phyloP scores from a whole-genome alignment of 2,888 invertebrate genomes.

The Microchrysa polita region DNA sequence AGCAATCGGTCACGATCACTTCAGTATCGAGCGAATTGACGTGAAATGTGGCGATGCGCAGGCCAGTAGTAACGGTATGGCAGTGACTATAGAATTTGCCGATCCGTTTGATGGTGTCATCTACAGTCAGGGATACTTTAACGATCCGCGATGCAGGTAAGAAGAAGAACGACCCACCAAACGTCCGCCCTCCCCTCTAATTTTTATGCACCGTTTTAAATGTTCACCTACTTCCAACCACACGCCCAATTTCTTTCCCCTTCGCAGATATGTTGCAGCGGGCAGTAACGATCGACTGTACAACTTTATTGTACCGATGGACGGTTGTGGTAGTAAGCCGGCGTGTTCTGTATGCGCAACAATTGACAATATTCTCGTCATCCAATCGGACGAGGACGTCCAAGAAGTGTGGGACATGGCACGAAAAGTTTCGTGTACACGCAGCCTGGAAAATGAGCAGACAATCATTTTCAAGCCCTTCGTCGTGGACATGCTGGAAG shows the following conservation, averaged over 20 bases:
- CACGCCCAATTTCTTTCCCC: not conserved
- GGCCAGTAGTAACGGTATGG: conserved; percentile 69
- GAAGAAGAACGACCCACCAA: too few species aligned
- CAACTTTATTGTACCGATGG: conserved; percentile 72
- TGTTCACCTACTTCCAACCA: not conserved
- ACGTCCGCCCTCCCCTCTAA: not conserved
- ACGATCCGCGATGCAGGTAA: conserved; percentile 75
- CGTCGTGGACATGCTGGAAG: conserved; percentile 76
- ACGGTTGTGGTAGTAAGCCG: conserved; percentile 72
- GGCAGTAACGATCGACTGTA: conserved; percentile 69
- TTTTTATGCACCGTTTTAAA: too few species aligned
- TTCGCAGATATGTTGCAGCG: conserved; percentile 69
- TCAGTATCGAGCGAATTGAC: conserved; percentile 70
- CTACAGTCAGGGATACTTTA: conserved; percentile 75
- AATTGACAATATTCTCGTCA: conserved; percentile 73
- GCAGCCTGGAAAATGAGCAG: conserved; percentile 61
- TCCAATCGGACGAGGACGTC: conserved; percentile 74
- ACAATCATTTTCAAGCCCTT: conserved; percentile 67
- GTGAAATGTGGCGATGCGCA: conserved; percentile 67
- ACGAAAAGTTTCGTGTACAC: conserved; percentile 68
- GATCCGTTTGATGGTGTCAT: conserved; percentile 74
- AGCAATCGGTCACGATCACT: conserved; percentile 56
- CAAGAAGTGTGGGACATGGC: conserved; percentile 75
- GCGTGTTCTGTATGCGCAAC: conserved; percentile 71
- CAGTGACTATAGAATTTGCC: conserved; percentile 72